A percentile compares a stretch with the other conserved stretches of the same genome.
Evolutionary conservation across 2,888 invertebrate species (phyloP).

Genomic region (Lasioglossum pauxillum): DNA sequence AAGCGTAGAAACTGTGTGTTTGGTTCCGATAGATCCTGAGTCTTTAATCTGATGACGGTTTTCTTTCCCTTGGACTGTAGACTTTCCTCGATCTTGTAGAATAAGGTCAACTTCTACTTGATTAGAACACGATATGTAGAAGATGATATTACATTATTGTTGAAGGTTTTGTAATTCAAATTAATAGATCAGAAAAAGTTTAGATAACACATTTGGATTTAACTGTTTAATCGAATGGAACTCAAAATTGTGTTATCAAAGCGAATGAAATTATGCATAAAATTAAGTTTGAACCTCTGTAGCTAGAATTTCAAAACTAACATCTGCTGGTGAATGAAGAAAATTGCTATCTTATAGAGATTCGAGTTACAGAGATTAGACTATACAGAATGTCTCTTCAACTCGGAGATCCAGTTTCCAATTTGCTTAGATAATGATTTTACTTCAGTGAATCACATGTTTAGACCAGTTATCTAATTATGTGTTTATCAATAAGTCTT

Average conservation of each 20-base stretch:
- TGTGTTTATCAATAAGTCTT: neutral
- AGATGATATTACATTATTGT: constrained; percentile 32
- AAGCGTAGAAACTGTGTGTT: constrained; percentile 69
- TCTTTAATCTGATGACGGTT: constrained; percentile 79
- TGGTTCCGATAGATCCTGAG: constrained; percentile 63
- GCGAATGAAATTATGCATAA: neutral
- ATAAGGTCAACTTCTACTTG: constrained; percentile 80
- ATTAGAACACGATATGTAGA: constrained; percentile 70
- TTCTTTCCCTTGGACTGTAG: constrained; percentile 81
- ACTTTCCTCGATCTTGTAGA: constrained; percentile 75
- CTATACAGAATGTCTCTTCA: neutral
- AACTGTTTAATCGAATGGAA: constrained; percentile 3
- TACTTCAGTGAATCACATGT: neutral
- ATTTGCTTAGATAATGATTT: neutral
- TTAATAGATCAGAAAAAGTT: neutral
- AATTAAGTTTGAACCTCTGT: neutral
- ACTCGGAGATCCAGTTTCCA: neutral
- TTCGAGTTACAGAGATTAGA: neutral
- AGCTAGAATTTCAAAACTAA: neutral
- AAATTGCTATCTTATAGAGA: neutral
- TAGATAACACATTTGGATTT: neutral
- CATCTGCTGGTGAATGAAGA: neutral
- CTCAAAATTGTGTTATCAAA: neutral
- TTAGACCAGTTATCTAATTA: neutral
- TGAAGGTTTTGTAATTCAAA: neutral